phyloP scores from a whole-genome alignment of 2,888 invertebrate genomes.

The Euzophera pinguis region DNA sequence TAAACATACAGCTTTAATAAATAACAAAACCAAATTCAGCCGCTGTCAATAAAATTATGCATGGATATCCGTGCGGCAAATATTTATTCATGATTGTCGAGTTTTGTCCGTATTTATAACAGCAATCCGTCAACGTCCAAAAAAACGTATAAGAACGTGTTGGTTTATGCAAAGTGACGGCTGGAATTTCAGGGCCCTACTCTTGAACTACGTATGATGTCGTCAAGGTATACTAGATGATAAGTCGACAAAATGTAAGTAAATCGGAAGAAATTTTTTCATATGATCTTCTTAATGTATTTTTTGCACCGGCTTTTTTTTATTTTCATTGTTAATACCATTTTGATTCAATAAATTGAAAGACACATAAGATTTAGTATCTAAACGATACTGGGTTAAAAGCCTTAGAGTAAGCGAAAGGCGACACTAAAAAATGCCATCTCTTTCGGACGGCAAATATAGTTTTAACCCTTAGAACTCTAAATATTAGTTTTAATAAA shows the following conservation, averaged over 20 bases:
- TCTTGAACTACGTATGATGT: neutral
- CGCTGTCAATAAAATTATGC: conserved; percentile 39
- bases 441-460: no score
- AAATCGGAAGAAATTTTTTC: no score
- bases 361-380: no score
- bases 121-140: conserved; percentile 42
- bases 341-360: no score
- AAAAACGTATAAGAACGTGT: conserved; percentile 18
- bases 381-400: no score
- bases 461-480: no score
- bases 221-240: neutral
- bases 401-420: no score
- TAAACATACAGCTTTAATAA: neutral
- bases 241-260: neutral
- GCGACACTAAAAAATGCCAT: no score
- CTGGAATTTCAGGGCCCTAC: neutral
- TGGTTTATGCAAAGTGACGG: conserved; percentile 13
- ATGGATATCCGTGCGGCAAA: conserved; percentile 37
- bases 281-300: no score
- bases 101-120: conserved; percentile 26
- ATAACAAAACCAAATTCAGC: neutral
- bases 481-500: no score
- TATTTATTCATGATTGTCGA: conserved; percentile 45
- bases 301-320: no score
- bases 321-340: no score